Conservation (phyloP, 2,888 invertebrate genomes). For the Archips crataeganus region DNA sequence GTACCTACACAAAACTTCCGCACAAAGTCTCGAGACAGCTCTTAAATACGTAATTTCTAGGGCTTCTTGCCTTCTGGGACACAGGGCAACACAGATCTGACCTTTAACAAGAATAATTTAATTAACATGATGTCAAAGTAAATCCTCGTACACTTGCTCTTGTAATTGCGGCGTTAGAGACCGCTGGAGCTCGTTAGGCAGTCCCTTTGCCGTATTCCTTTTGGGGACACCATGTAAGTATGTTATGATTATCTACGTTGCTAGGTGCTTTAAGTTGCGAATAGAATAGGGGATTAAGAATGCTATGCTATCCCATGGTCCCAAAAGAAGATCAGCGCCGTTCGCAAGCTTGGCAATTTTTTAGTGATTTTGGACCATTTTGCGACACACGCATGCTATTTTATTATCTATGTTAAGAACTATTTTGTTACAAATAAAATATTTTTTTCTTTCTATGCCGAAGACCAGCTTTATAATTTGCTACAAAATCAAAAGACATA, state of each 20-base stretch:
- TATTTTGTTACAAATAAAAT: too few species aligned
- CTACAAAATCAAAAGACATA: too few species aligned
- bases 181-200: conserved; percentile 12
- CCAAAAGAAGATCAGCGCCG: too few species aligned
- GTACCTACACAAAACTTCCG: not conserved
- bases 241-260: not conserved
- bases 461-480: too few species aligned
- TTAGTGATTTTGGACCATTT: too few species aligned
- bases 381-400: too few species aligned
- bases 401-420: too few species aligned
- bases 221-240: not conserved
- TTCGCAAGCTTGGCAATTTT: too few species aligned
- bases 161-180: conserved; percentile 26
- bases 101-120: conserved; percentile 28
- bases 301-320: too few species aligned
- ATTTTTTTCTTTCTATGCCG: too few species aligned
- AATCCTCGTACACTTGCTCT: conserved; percentile 14
- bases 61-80: not conserved
- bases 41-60: conserved; percentile 9
- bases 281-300: too few species aligned
- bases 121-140: conserved; percentile 31
- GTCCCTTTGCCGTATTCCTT: conserved; percentile 20
- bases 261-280: too few species aligned
- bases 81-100: not conserved
- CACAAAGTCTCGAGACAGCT: not conserved